A percentile compares a stretch with the other conserved stretches of the same genome.
Evolutionary conservation across 2,888 invertebrate species (phyloP).

Genomic region (Pemphredon lugubris): DNA sequence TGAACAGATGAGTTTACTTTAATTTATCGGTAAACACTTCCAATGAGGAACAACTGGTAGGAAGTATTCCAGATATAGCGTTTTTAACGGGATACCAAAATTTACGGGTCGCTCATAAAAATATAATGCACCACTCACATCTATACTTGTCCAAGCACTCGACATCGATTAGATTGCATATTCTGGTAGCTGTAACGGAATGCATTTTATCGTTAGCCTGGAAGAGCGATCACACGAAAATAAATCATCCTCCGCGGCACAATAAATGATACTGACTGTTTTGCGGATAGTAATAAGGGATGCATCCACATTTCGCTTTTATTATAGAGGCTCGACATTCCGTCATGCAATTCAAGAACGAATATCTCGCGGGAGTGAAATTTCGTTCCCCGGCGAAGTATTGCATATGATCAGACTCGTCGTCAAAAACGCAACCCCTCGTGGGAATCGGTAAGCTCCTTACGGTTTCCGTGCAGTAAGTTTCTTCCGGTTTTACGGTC

Average conservation of each 20-base stretch:
- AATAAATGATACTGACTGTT: constrained; percentile 79
- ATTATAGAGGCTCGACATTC: constrained; percentile 83
- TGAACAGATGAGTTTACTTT: no score
- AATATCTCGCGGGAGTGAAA: constrained; percentile 82
- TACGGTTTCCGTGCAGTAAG: constrained; percentile 84
- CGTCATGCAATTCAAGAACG: constrained; percentile 86
- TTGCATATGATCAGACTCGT: constrained; percentile 61
- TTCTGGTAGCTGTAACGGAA: constrained; percentile 66
- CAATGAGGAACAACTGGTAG: no score
- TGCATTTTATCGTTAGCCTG: neutral
- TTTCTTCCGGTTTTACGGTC: constrained; percentile 85
- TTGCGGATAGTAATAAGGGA: constrained; percentile 83
- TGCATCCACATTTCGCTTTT: constrained; percentile 83
- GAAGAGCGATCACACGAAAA: neutral
- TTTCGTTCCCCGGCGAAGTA: constrained; percentile 53
- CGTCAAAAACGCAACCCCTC: constrained; percentile 84
- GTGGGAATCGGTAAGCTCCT: constrained; percentile 80
- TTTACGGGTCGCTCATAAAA: no score
- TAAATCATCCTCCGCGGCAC: no score
- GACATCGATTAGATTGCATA: constrained; percentile 83
- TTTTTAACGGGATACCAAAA: no score
- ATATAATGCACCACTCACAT: constrained; percentile 77
- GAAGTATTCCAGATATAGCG: no score
- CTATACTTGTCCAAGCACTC: constrained; percentile 80
- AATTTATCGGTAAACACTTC: no score